phyloP scores from a whole-genome alignment of 2,888 invertebrate genomes.

The Nymphalis polychloros region DNA sequence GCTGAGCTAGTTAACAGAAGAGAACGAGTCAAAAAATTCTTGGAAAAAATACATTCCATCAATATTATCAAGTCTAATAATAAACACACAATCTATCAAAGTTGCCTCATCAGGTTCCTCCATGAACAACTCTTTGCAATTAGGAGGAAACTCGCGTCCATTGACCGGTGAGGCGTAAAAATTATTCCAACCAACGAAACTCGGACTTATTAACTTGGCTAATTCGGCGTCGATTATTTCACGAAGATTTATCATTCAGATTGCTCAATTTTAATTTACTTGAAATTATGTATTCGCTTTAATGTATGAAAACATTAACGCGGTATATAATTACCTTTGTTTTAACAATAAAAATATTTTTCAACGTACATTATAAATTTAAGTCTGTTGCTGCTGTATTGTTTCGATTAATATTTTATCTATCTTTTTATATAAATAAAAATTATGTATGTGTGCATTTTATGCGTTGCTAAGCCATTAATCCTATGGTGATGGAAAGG shows the following conservation, averaged over 20 bases:
- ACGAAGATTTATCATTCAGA: conserved; percentile 19
- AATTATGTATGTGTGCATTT: too few relatives aligned
- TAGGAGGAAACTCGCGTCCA: conserved; percentile 16
- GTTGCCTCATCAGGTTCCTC: conserved; percentile 7
- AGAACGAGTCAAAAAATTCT: neutral
- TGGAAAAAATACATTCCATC: neutral
- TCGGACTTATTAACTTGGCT: conserved; percentile 4
- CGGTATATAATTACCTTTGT: too few relatives aligned
- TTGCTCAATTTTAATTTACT: conserved; percentile 13
- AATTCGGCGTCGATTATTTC: conserved; percentile 16
- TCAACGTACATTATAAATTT: too few relatives aligned
- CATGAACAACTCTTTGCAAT: conserved; percentile 5
- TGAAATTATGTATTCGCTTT: neutral
- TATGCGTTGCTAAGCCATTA: too few relatives aligned
- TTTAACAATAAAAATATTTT: too few relatives aligned
- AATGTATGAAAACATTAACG: too few relatives aligned
- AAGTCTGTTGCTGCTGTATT: too few relatives aligned
- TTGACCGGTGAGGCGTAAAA: conserved; percentile 12
- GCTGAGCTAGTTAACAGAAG: too few relatives aligned
- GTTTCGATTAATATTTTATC: too few relatives aligned
- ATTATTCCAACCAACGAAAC: conserved; percentile 10
- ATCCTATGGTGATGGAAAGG: too few relatives aligned
- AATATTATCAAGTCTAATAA: neutral
- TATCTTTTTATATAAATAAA: too few relatives aligned
- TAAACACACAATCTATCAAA: conserved; percentile 2